phyloP scores from a whole-genome alignment of 2,888 invertebrate genomes.

The Diadegma fenestrale region DNA sequence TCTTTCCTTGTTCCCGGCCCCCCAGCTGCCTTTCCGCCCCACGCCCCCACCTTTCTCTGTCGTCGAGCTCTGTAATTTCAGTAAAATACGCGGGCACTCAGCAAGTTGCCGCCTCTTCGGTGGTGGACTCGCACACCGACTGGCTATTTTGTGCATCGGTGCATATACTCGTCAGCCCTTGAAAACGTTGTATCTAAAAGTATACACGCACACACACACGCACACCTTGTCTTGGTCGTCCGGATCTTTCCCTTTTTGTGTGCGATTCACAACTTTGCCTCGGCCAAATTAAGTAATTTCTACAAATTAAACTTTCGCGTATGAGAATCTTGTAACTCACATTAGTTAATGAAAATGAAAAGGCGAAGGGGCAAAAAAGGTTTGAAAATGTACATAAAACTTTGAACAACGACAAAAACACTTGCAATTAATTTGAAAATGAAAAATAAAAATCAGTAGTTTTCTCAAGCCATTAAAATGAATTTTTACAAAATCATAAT shows the following conservation, averaged over 20 bases:
- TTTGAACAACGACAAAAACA: neutral
- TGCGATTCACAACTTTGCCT: neutral
- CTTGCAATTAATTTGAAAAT: neutral
- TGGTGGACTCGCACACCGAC: slow-evolving; percentile 18
- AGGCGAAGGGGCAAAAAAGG: neutral
- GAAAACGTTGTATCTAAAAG: neutral
- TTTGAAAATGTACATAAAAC: neutral
- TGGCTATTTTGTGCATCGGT: slow-evolving; percentile 21
- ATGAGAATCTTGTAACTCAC: neutral
- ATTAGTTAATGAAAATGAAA: neutral
- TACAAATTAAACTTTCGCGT: neutral
- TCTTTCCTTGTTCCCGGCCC: slow-evolving; percentile 33
- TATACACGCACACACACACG: neutral
- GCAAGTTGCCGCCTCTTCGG: slow-evolving; percentile 23
- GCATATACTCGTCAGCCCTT: slow-evolving; percentile 4
- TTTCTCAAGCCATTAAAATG: neutral
- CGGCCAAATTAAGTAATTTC: neutral
- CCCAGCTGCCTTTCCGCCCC: slow-evolving; percentile 34
- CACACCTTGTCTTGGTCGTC: neutral
- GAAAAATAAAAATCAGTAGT: neutral
- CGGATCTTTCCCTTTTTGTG: neutral
- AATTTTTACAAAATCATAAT: too few species aligned
- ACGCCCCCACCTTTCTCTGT: slow-evolving; percentile 38
- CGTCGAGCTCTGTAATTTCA: slow-evolving; percentile 66
- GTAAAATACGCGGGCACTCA: slow-evolving; percentile 57